These are phyloP conservation scores for Cynopterus brachyotis DNA, from an alignment of 2,113 vertebrate species.

Conservation along the genomic window DNA sequence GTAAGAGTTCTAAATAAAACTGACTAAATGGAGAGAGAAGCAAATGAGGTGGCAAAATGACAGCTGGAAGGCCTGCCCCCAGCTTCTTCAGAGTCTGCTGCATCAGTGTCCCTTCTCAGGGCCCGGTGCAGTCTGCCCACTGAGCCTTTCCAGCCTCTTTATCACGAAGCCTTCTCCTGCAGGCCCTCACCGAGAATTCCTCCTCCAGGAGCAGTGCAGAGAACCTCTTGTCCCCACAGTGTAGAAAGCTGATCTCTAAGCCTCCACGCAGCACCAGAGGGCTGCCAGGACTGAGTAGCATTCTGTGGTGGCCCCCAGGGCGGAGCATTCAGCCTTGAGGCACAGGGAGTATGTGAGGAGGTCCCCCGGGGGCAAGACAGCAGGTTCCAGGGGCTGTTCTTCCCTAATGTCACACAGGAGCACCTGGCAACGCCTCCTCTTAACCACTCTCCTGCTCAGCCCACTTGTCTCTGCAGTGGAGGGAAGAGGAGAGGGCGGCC, in stretches of 20 bases:
- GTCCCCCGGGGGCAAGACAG: slow-evolving; percentile 32
- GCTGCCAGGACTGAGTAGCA: slow-evolving; percentile 62
- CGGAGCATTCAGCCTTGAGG: slow-evolving; percentile 69
- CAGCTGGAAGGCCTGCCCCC: rapidly evolving
- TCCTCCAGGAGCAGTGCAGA: background rate
- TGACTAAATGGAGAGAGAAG: background rate
- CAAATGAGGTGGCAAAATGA: background rate
- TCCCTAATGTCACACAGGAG: slow-evolving; percentile 66
- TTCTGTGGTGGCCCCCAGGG: slow-evolving; percentile 32
- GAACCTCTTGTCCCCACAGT: slow-evolving; percentile 46
- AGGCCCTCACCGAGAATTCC: slow-evolving; percentile 21
- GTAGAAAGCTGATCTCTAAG: slow-evolving; percentile 73
- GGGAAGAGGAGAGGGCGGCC: too few species aligned
- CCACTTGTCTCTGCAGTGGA: background rate
- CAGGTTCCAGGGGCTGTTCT: slow-evolving; percentile 59
- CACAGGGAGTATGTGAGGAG: slow-evolving; percentile 70
- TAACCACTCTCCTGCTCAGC: slow-evolving; percentile 58
- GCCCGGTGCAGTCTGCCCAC: slow-evolving; percentile 33
- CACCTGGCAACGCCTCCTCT: slow-evolving; percentile 33
- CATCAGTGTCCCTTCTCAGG: background rate
- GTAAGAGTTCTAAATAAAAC: background rate
- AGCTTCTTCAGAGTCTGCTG: rapidly evolving
- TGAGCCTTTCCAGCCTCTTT: slow-evolving; percentile 14
- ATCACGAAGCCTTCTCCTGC: background rate
- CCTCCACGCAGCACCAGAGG: slow-evolving; percentile 56